Evolutionary conservation across 2,888 invertebrate genomes (phyloP), one percentile per base, ranked within the genome.

Genomic region (Diabrotica balteata): DNA sequence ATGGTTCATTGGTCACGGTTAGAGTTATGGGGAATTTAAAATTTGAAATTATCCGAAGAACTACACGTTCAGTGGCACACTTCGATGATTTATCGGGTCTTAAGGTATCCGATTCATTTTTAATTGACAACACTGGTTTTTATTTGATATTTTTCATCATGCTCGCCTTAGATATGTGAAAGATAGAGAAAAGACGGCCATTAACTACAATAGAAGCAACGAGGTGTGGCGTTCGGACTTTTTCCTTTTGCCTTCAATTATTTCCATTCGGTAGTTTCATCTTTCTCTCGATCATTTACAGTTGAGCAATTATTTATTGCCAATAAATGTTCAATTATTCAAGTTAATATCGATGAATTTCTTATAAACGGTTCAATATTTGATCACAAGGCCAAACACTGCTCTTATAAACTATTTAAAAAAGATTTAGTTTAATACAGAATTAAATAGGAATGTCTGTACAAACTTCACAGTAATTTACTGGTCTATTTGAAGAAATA

Each of bases 1-100:
- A 80, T 79, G 78, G 76, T 77, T 77, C 75, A 78, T 77, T 76
- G 78, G 74, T 65, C 71, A 72, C 70, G 67, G 66, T 68, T 66
- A 65, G 63, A 72, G 72, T 4, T 75, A 73, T 50, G 54, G 50
- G 57, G 64, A 76, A 77, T 78, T 78, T 78, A 76, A 75, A 79
- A 79, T 77, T 76, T 73, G 72, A 77, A 74, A 76, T 75, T 69
- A 75, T 74, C 75, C 70, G 71, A 72, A 75, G 75, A 73, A 71
- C 70, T 65, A 74, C 66, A 64, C 67, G 59, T 65, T 63, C 67
- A 57, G 68, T 68, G 67, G 63, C 68, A 68, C 60, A 64, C 64
- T 64, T 61, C 68, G 68, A 58, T 68, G 64, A 54, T 64, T 68
- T 68, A 66, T 62, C 46, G 5, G 49, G 46, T 62, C 55, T 17